phyloP scores from a whole-genome alignment of 2,888 invertebrate genomes.

The Xestia xanthographa region DNA sequence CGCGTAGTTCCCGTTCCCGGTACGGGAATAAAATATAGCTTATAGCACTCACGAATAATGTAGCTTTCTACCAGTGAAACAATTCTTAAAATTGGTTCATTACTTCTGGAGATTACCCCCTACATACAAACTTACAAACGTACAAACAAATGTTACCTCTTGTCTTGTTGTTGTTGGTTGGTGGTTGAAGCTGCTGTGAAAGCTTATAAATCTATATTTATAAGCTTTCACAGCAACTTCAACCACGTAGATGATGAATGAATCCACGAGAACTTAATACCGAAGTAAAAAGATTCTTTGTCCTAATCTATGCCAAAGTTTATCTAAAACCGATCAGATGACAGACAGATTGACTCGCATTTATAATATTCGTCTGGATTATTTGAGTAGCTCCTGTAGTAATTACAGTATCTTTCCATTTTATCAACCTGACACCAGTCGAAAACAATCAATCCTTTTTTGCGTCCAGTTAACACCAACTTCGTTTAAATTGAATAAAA shows the following conservation, averaged over 20 bases:
- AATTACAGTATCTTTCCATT: background rate
- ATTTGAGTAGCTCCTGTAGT: background rate
- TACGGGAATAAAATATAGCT: too few relatives aligned
- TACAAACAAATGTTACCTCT: too few relatives aligned
- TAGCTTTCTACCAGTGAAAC: too few relatives aligned
- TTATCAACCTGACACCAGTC: background rate
- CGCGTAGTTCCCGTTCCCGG: too few relatives aligned
- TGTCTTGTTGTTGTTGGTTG: too few relatives aligned
- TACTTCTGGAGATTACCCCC: too few relatives aligned
- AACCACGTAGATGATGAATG: background rate
- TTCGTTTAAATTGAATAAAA: conserved; percentile 18
- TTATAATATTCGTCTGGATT: background rate
- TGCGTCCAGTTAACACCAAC: conserved; percentile 1
- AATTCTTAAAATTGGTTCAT: too few relatives aligned
- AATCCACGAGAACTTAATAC: background rate
- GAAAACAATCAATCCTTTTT: conserved; percentile 10
- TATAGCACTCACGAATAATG: too few relatives aligned
- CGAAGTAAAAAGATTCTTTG: background rate
- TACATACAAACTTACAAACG: too few relatives aligned
- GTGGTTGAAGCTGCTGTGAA: too few relatives aligned
- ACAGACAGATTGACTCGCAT: background rate
- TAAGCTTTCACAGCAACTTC: background rate
- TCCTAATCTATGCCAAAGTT: too few relatives aligned
- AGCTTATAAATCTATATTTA: too few relatives aligned
- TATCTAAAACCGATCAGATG: background rate